Evolutionary conservation across 2,888 invertebrate genomes (phyloP), one percentile per base, ranked within the genome.

Genomic region (Thysanoteuthis rhombus): DNA sequence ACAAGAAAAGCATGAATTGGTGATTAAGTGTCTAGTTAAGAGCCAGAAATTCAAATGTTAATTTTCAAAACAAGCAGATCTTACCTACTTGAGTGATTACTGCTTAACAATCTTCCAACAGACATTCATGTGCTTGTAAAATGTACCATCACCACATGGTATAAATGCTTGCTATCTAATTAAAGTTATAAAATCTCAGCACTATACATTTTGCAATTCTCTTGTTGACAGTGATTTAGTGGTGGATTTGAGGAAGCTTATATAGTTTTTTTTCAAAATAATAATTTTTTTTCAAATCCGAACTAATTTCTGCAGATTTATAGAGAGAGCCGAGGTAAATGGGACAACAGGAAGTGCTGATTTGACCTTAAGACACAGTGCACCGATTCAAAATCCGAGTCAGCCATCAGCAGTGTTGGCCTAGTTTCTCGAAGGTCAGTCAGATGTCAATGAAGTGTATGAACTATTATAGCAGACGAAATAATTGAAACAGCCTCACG

Each of bases 311-410:
- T 75, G 2, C 16, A 19, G n/a, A n/a, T 36, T 75, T 75, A n/a
- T 36, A 36, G 75, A 36, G 75, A 36, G 75, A 75, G 75, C n/a
- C 36, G 75, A 36, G 16, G 36, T 75, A 75, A 75, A 75, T 75
- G 75, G 75, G 36, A 36, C 75, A 75, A 75, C 75, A 75, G 75
- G 75, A 75, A 75, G n/a, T 75, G 75, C 16, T 75, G 75, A 75
- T 75, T 75, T 75, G 75, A 75, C 75, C 75, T 75, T 75, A 75
- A 75, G 75, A 75, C 75, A 75, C 75, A 75, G 75, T 75, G 75
- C 75, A 75, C 75, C 36, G 75, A 75, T 75, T 75, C n/a, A 75
- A 75, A 75, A 75, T 75, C 75, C 75, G 36, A 75, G 75, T 75
- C n/a, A 75, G 75, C 16, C 12, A 75, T 52, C 25, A 52, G 52